Percentiles rank a stretch among this genome's conserved stretches.
phyloP scores from a whole-genome alignment of 1,140 invertebrate genomes.

The Stenopsyche tienmushanensis region DNA sequence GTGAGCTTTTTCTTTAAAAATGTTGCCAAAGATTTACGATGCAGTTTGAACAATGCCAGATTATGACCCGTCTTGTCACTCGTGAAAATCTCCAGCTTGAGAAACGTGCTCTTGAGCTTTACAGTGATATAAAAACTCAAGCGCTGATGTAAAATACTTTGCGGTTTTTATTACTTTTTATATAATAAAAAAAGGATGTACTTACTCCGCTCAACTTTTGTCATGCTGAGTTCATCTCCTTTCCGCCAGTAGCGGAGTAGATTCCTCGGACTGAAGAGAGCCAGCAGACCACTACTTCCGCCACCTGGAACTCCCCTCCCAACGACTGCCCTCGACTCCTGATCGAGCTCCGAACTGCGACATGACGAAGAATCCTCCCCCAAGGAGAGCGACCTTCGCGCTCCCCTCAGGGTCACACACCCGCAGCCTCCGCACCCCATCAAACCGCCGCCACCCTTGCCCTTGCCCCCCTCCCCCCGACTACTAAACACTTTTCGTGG shows the following conservation, averaged over 20 bases:
- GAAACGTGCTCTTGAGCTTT: no score
- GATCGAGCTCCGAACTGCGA: constrained; percentile 60
- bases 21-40: no score
- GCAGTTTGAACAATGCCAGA: no score
- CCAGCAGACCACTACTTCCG: constrained; percentile 48
- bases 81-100: no score
- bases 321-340: constrained; percentile 44
- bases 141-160: no score
- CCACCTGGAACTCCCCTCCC: constrained; percentile 41
- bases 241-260: constrained; percentile 59
- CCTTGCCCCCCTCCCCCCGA: not conserved
- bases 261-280: constrained; percentile 50
- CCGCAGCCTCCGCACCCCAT: constrained; percentile 51
- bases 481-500: constrained; percentile 4
- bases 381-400: constrained; percentile 49
- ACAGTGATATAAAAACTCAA: no score
- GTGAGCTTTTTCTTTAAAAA: no score
- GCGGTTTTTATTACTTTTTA: no score
- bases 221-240: constrained; percentile 63
- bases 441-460: constrained; percentile 21
- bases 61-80: no score
- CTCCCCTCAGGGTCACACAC: constrained; percentile 52
- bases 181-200: constrained; percentile 43
- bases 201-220: constrained; percentile 69
- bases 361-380: constrained; percentile 61